These are phyloP conservation scores for Rynchops niger DNA, from an alignment of 2,113 vertebrate species.

Conservation along the genomic window DNA sequence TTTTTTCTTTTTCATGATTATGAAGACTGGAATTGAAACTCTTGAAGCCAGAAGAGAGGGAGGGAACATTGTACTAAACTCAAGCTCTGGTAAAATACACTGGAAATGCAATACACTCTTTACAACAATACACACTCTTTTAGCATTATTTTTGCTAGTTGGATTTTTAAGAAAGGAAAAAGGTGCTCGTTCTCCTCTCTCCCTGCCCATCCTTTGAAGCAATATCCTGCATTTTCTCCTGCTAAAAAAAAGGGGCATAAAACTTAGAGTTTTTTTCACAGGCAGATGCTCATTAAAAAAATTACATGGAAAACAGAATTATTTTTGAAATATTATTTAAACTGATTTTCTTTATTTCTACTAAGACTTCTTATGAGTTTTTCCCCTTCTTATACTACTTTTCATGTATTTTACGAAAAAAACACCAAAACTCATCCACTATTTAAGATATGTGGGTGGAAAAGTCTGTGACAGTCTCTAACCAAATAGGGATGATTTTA, in stretches of 20 bases:
- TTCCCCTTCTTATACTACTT: background rate
- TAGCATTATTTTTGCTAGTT: background rate
- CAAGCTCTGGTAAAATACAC: background rate
- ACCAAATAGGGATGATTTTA: background rate
- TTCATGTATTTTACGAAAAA: background rate
- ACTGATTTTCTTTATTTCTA: background rate
- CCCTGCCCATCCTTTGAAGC: background rate
- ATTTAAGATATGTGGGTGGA: background rate
- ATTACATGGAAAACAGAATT: background rate
- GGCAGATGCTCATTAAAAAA: background rate
- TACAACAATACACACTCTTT: background rate
- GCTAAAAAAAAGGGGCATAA: background rate
- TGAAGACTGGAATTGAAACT: background rate
- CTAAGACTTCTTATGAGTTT: background rate
- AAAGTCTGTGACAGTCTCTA: background rate
- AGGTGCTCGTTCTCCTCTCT: rapidly evolving
- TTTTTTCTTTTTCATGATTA: background rate
- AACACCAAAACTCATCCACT: rapidly evolving
- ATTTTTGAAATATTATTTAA: background rate
- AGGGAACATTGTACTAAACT: background rate
- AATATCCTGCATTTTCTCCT: background rate
- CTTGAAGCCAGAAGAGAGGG: background rate
- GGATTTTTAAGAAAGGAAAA: background rate
- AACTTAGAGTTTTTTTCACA: background rate
- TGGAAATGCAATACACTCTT: background rate